phyloP scores from a whole-genome alignment of 1,140 invertebrate genomes.

The Diabrotica virgifera region DNA sequence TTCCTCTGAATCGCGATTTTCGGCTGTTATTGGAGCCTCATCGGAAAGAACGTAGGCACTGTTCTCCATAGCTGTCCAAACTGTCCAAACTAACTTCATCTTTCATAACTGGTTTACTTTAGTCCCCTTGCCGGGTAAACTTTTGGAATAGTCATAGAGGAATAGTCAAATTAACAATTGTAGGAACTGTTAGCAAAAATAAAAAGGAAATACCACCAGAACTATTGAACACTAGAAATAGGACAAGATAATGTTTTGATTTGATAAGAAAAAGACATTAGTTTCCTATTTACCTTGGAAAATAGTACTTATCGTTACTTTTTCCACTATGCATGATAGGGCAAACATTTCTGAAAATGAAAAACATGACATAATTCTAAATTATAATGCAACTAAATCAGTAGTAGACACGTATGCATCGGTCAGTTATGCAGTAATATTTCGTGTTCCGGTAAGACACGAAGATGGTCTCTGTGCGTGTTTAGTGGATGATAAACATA shows the following conservation, averaged over 20 bases:
- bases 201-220: conserved; percentile 43
- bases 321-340: conserved; percentile 37
- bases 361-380: conserved; percentile 29
- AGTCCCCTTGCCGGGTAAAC: too few species aligned
- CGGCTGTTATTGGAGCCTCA: too few species aligned
- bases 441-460: conserved; percentile 30
- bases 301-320: too few species aligned
- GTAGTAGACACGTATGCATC: conserved; percentile 50
- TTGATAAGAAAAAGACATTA: too few species aligned
- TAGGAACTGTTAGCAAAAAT: conserved; percentile 41
- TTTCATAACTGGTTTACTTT: too few species aligned
- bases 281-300: too few species aligned
- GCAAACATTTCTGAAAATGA: not conserved
- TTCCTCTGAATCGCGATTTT: too few species aligned
- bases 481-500: conserved; percentile 37
- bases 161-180: too few species aligned
- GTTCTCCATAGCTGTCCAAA: too few species aligned
- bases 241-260: not conserved
- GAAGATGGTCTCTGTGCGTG: conserved; percentile 21
- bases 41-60: too few species aligned
- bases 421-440: conserved; percentile 48
- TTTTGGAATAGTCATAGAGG: too few species aligned
- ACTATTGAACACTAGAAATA: conserved; percentile 21
- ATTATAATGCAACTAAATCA: conserved; percentile 50
- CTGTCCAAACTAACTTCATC: too few species aligned